These are phyloP conservation scores for Varanus salvator DNA, from an alignment of 2,113 vertebrate genomes.

Conservation along the genomic window DNA sequence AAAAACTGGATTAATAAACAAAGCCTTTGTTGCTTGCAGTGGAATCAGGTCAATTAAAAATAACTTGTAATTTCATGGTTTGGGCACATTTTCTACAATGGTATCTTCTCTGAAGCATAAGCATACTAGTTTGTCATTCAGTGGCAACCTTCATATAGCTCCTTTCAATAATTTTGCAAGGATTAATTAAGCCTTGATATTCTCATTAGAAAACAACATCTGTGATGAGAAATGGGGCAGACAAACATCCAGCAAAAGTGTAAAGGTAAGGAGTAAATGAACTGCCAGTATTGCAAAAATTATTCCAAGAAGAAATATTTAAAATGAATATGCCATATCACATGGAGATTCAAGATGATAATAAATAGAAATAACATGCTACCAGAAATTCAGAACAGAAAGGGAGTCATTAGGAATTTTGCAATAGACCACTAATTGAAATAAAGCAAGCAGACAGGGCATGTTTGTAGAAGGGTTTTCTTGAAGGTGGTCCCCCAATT, in stretches of 20 bases:
- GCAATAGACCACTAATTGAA: neutral
- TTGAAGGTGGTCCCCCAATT: too few relatives aligned
- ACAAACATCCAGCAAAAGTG: neutral
- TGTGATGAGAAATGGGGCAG: slow-evolving; percentile 15
- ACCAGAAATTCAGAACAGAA: neutral
- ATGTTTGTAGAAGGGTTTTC: neutral
- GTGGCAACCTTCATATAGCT: slow-evolving; percentile 24
- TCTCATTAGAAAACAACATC: neutral
- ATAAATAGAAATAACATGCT: neutral
- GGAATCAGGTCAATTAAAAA: slow-evolving; percentile 1
- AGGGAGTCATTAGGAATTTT: neutral
- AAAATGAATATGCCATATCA: neutral
- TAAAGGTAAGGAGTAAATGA: slow-evolving; percentile 15
- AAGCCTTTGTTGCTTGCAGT: slow-evolving; percentile 25
- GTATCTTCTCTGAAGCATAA: neutral
- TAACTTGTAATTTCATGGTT: slow-evolving; percentile 11
- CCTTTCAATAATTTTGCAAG: slow-evolving; percentile 35
- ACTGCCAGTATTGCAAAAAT: neutral
- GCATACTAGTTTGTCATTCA: slow-evolving; percentile 21
- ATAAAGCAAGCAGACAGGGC: neutral
- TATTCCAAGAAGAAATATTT: neutral
- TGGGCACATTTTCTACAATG: slow-evolving; percentile 9
- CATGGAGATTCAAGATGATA: neutral
- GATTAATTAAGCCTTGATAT: neutral
- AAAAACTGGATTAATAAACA: neutral